phyloP scores from a whole-genome alignment of 2,888 invertebrate species.

The Chrysolina haemoptera region DNA sequence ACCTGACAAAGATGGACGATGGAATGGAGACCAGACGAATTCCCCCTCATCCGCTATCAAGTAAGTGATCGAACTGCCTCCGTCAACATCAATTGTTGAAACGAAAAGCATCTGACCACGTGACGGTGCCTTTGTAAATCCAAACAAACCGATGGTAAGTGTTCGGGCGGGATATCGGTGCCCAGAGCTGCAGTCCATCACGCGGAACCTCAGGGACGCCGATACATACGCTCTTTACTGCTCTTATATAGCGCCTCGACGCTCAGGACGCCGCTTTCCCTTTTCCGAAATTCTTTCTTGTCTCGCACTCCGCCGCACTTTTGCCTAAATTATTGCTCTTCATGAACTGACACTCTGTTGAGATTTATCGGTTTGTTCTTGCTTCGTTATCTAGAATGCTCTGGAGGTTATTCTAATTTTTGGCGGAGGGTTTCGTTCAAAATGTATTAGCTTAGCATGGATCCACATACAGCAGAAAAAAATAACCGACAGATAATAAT shows the following conservation, averaged over 20 bases:
- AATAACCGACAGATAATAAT: no score
- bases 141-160: conserved; percentile 64
- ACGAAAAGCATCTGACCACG: conserved; percentile 61
- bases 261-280: conserved; percentile 54
- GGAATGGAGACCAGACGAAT: background rate
- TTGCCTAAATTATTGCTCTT: conserved; percentile 62
- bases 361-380: conserved; percentile 37
- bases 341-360: conserved; percentile 52
- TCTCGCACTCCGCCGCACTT: conserved; percentile 50
- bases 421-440: conserved; percentile 50
- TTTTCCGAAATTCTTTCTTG: conserved; percentile 55
- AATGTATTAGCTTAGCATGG: no score
- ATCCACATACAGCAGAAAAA: no score
- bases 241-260: conserved; percentile 53
- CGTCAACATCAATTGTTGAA: conserved; percentile 21
- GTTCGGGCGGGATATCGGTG: conserved; percentile 55
- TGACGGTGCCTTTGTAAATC: conserved; percentile 64
- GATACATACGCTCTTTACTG: conserved; percentile 59
- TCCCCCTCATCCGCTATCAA: background rate
- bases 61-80: background rate
- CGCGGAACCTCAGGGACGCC: conserved; percentile 57
- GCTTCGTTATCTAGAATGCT: background rate
- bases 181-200: conserved; percentile 66
- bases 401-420: conserved; percentile 11
- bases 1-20: background rate